Conservation (phyloP, 2,888 invertebrate genomes). For the Caenorhabditis plicata region DNA sequence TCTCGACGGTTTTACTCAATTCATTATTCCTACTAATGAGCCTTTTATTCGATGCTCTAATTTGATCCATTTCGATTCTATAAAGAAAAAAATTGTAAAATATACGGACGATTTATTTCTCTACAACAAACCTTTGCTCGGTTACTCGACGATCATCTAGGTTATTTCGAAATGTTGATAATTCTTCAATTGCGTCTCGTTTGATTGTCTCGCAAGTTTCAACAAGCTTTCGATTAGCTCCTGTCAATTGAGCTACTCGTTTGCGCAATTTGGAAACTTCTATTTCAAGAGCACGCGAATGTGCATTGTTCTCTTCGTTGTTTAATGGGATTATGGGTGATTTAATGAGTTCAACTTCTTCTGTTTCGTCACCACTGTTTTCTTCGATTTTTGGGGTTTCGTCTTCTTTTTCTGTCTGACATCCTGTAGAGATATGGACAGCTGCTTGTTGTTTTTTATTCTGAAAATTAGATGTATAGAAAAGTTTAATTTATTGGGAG, state of each 20-base stretch:
- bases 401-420: constrained; percentile 1
- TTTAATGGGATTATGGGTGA: not conserved
- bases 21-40: too few species aligned
- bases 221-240: constrained; percentile 36
- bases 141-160: constrained; percentile 18
- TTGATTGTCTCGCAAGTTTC: constrained; percentile 43
- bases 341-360: not conserved
- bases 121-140: constrained; percentile 10
- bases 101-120: not conserved
- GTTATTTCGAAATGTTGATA: constrained; percentile 25
- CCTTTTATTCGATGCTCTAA: constrained; percentile 5
- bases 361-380: constrained; percentile 8
- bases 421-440: too few species aligned
- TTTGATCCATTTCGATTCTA: constrained; percentile 23
- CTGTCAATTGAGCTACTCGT: constrained; percentile 20
- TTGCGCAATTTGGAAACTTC: constrained; percentile 24
- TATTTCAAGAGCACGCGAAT: not conserved
- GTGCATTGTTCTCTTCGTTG: constrained; percentile 12
- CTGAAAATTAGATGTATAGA: too few species aligned
- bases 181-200: constrained; percentile 36
- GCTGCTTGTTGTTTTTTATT: too few species aligned
- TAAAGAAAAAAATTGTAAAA: not conserved
- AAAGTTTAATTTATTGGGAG: too few species aligned
- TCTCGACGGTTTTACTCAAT: too few species aligned
- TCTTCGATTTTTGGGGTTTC: constrained; percentile 6